A percentile compares a stretch with the other conserved stretches of the same genome.
Conservation (phyloP, 2,797 vertebrate genomes). For the Falco cherrug region DNA sequence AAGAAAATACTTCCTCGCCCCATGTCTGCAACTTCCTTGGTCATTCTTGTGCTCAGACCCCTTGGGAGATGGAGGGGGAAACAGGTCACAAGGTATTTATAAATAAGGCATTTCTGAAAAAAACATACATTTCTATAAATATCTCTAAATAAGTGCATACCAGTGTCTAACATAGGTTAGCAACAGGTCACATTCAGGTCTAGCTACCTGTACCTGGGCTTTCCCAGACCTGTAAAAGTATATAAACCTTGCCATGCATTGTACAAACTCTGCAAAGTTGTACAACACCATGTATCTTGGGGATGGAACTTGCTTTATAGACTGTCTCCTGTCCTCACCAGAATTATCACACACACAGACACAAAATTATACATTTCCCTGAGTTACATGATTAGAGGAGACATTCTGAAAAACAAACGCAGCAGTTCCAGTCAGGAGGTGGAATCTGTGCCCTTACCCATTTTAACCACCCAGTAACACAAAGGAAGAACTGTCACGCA, state of each 20-base stretch:
- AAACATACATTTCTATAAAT: background rate
- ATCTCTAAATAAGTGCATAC: background rate
- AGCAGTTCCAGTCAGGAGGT: background rate
- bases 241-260: background rate
- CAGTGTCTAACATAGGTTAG: background rate
- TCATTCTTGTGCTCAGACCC: background rate
- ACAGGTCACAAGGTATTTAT: background rate
- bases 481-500: background rate
- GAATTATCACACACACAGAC: background rate
- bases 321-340: background rate
- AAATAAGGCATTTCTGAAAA: background rate
- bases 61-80: background rate
- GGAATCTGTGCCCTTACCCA: background rate
- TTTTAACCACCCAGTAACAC: background rate
- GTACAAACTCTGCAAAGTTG: background rate
- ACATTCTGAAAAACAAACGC: background rate
- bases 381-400: background rate
- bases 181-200: background rate
- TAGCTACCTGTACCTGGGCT: background rate
- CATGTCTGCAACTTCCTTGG: background rate
- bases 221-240: background rate
- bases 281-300: accelerated
- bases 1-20: background rate
- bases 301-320: background rate
- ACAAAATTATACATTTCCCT: accelerated